These are phyloP conservation scores for Zhuqinia jingwanae DNA, from an alignment of 2,888 invertebrate species.

Conservation along the genomic window DNA sequence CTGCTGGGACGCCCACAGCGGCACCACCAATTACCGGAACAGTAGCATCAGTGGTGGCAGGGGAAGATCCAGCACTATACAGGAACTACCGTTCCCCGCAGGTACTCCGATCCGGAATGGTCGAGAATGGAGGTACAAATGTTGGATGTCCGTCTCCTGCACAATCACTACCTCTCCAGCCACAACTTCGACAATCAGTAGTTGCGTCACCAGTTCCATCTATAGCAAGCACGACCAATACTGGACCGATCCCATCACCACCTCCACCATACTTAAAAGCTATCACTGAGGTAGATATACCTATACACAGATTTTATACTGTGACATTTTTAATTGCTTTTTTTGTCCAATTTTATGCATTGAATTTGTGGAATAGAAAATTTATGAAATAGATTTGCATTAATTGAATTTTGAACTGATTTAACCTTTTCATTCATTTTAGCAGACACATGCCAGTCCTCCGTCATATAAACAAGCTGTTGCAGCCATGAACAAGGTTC, in stretches of 20 bases:
- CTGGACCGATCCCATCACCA: slow-evolving; percentile 76
- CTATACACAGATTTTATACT: too few species aligned
- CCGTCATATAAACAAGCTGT: slow-evolving; percentile 79
- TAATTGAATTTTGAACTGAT: neutral
- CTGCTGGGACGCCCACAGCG: slow-evolving; percentile 42
- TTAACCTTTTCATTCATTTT: neutral
- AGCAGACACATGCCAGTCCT: slow-evolving; percentile 70
- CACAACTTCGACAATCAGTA: slow-evolving; percentile 59
- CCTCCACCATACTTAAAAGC: slow-evolving; percentile 77
- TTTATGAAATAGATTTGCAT: too few species aligned
- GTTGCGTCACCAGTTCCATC: slow-evolving; percentile 57
- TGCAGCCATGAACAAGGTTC: slow-evolving; percentile 68
- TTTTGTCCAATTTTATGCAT: too few species aligned
- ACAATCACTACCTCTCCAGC: slow-evolving; percentile 55
- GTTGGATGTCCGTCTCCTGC: slow-evolving; percentile 39
- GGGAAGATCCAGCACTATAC: slow-evolving; percentile 57
- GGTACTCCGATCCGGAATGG: slow-evolving; percentile 67
- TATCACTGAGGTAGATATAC: slow-evolving; percentile 64
- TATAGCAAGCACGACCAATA: slow-evolving; percentile 58
- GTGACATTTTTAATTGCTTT: too few species aligned
- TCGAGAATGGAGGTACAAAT: slow-evolving; percentile 30
- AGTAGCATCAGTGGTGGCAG: too few species aligned
- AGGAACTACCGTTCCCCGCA: slow-evolving; percentile 77
- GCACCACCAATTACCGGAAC: slow-evolving; percentile 31
- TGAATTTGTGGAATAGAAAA: too few species aligned